Percentiles rank a stretch among this genome's conserved stretches.
Conservation (phyloP, 2,113 vertebrate genomes). For the Antennarius striatus region DNA sequence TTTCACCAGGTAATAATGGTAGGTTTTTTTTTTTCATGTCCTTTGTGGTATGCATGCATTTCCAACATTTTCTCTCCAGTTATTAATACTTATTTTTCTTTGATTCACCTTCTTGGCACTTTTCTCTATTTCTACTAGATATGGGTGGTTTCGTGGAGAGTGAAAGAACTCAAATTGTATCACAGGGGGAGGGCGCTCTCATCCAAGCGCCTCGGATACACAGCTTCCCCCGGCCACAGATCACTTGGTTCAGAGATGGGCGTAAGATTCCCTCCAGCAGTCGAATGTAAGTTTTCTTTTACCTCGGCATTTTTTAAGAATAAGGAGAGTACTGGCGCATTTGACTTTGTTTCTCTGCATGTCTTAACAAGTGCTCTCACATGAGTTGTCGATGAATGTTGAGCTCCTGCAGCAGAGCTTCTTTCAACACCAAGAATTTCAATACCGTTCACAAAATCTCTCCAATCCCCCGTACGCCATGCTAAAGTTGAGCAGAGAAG, state of each 20-base stretch:
- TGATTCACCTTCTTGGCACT: constrained; percentile 2
- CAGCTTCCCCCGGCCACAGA: constrained; percentile 95
- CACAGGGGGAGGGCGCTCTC: constrained; percentile 91
- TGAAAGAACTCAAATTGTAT: constrained; percentile 85
- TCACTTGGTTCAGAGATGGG: constrained; percentile 98
- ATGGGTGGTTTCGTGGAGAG: constrained; percentile 94
- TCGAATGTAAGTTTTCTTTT: constrained; percentile 87
- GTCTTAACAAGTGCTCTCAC: not conserved
- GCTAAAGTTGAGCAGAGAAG: constrained; percentile 60
- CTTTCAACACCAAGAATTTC: constrained; percentile 48
- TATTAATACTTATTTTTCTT: constrained; percentile 14
- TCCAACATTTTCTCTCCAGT: not conserved
- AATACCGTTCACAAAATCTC: constrained; percentile 55
- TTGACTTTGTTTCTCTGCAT: constrained; percentile 15
- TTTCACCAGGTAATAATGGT: constrained; percentile 21
- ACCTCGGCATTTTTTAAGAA: constrained; percentile 3
- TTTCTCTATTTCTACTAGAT: constrained; percentile 74
- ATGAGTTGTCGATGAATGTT: constrained; percentile 24
- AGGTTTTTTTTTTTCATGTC: constrained; percentile 9
- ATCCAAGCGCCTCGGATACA: constrained; percentile 88
- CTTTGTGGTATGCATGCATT: constrained; percentile 6
- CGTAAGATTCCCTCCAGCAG: constrained; percentile 98
- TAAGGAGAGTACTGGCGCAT: not conserved
- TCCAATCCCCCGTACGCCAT: constrained; percentile 23
- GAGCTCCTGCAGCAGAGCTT: constrained; percentile 31